Evolutionary conservation across 53 echinoderm and acorn worm species (phyloP).

Genomic region (Holothuria scabra): DNA sequence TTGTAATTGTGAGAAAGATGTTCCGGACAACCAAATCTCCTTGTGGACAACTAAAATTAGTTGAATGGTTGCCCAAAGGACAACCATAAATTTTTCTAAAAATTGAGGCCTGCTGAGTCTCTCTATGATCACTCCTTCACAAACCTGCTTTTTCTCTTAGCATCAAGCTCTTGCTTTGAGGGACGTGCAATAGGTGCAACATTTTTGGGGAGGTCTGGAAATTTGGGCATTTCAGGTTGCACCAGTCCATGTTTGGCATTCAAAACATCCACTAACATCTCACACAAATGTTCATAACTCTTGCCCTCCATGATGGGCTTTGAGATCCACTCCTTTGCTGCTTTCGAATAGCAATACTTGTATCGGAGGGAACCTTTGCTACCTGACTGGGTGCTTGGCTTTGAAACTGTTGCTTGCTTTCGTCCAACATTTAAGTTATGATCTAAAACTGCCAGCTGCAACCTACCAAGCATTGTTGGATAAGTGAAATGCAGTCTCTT

Average conservation of each 20-base stretch:
- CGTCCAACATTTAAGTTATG: conserved; percentile 51
- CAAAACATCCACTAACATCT: neutral
- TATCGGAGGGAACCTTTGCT: neutral
- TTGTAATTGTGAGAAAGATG: no score
- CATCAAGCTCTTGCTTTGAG: neutral
- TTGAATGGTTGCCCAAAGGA: no score
- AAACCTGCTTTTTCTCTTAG: conserved; percentile 10
- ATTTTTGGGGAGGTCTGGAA: conserved; percentile 38
- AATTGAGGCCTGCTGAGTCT: no score
- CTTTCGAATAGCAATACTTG: conserved; percentile 18
- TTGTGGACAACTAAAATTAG: no score
- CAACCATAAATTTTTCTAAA: no score
- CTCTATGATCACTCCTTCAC: neutral
- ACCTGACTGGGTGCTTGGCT: neutral
- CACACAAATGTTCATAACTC: conserved; percentile 28
- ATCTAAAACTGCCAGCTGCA: conserved; percentile 54
- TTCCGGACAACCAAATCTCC: no score
- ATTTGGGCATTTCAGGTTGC: neutral
- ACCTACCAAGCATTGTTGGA: conserved; percentile 37
- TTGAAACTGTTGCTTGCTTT: conserved; percentile 3
- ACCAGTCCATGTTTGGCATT: neutral
- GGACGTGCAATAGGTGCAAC: conserved; percentile 14
- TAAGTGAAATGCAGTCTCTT: conserved; percentile 59
- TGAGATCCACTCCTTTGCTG: conserved; percentile 30
- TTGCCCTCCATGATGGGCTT: conserved; percentile 40